Evolutionary conservation across 2,113 vertebrate genomes (phyloP).

Genomic region (Rhinogobius similis): DNA sequence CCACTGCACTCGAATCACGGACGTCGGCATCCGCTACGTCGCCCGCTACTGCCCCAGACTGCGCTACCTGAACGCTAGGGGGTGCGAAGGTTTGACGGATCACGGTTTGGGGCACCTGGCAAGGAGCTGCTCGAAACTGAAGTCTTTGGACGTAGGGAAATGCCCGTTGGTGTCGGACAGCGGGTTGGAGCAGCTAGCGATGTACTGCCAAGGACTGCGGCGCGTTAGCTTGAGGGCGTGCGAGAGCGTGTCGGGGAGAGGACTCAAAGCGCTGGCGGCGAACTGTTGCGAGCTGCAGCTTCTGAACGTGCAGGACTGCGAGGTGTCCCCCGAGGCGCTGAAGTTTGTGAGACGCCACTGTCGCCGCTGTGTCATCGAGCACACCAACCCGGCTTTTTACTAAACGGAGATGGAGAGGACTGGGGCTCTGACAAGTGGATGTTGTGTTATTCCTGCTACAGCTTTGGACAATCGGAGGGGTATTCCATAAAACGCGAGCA

Average conservation of each 20-base stretch:
- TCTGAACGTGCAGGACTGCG: slow-evolving; percentile 96
- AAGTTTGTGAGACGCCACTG: slow-evolving; percentile 92
- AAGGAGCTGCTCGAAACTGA: slow-evolving; percentile 93
- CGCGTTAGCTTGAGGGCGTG: slow-evolving; percentile 93
- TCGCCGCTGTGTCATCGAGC: slow-evolving; percentile 94
- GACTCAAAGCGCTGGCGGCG: slow-evolving; percentile 90
- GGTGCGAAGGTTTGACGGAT: slow-evolving; percentile 97
- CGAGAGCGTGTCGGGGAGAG: slow-evolving; percentile 91
- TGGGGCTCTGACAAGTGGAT: slow-evolving; percentile 62
- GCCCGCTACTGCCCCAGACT: slow-evolving; percentile 96
- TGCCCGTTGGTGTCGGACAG: slow-evolving; percentile 94
- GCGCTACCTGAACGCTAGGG: slow-evolving; percentile 96
- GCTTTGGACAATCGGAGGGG: slow-evolving; percentile 33
- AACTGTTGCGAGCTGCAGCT: slow-evolving; percentile 97
- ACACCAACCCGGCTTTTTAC: slow-evolving; percentile 97
- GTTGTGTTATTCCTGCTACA: slow-evolving; percentile 57
- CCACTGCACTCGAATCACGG: slow-evolving; percentile 94
- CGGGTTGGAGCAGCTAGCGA: slow-evolving; percentile 90
- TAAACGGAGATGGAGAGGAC: slow-evolving; percentile 66
- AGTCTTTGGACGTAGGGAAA: slow-evolving; percentile 94
- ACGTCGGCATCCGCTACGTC: slow-evolving; percentile 94
- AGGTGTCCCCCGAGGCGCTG: slow-evolving; percentile 91
- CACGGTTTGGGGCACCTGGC: slow-evolving; percentile 93
- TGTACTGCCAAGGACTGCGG: slow-evolving; percentile 92
- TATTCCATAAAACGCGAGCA: neutral